A percentile compares a stretch with the other conserved stretches of the same genome.
These are phyloP conservation scores for Amblyopsis hoosieri DNA, from an alignment of 2,797 vertebrate genomes.

Conservation along the genomic window DNA sequence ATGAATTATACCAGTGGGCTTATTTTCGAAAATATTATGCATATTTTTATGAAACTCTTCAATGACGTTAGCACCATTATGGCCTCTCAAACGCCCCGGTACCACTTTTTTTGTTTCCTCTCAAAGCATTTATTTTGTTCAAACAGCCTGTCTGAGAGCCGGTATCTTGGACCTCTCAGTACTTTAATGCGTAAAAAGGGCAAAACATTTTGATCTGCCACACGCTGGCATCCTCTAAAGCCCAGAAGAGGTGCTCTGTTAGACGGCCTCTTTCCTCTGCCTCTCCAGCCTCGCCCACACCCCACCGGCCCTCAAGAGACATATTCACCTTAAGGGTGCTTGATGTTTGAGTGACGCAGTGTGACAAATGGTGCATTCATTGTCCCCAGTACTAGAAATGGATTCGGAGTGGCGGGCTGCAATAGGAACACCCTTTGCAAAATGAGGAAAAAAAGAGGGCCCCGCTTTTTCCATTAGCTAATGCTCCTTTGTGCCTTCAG, in stretches of 20 bases:
- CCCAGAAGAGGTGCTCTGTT: constrained; percentile 79
- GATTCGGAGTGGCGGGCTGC: constrained; percentile 75
- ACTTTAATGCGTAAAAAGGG: constrained; percentile 69
- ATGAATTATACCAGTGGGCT: constrained; percentile 68
- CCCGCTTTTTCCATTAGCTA: constrained; percentile 81
- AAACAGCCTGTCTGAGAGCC: constrained; percentile 80
- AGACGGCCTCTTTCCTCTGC: constrained; percentile 71
- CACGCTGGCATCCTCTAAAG: constrained; percentile 80
- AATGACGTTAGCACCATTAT: constrained; percentile 69
- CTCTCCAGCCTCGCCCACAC: constrained; percentile 67
- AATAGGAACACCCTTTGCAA: constrained; percentile 65
- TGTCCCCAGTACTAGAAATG: constrained; percentile 72
- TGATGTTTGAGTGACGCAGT: constrained; percentile 77
- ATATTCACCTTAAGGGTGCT: constrained; percentile 86
- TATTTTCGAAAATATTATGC: constrained; percentile 57
- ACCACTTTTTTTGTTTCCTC: constrained; percentile 53
- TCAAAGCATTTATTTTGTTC: constrained; percentile 64
- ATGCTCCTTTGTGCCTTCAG: constrained; percentile 77
- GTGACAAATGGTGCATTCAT: constrained; percentile 73
- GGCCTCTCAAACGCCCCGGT: constrained; percentile 55
- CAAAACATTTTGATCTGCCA: constrained; percentile 85
- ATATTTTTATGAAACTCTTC: constrained; percentile 72
- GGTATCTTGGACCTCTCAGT: constrained; percentile 69
- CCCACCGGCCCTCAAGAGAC: constrained; percentile 70
- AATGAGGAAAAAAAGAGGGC: constrained; percentile 49